A percentile compares a stretch with the other conserved stretches of the same genome.
Evolutionary conservation across 2,888 invertebrate genomes (phyloP).

Genomic region (Brachyopa scutellaris): DNA sequence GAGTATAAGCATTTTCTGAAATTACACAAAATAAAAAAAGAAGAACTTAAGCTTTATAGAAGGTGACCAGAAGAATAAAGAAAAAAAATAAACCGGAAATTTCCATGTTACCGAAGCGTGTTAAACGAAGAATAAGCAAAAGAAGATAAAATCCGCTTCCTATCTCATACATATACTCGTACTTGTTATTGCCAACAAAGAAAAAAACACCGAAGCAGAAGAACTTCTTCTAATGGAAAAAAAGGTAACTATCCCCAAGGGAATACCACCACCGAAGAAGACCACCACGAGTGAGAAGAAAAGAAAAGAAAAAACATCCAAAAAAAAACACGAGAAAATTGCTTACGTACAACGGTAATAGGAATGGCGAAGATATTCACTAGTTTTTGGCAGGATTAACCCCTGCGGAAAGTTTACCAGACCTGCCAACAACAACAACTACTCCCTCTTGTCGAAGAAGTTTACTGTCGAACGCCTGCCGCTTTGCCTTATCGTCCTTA

Average conservation of each 20-base stretch:
- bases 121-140: slow-evolving; percentile 14
- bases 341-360: slow-evolving; percentile 57
- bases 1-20: slow-evolving; percentile 81
- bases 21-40: slow-evolving; percentile 58
- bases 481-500: slow-evolving; percentile 34
- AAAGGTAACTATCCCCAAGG: slow-evolving; percentile 65
- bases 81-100: slow-evolving; percentile 16
- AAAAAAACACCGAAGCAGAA: slow-evolving; percentile 24
- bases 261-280: slow-evolving; percentile 23
- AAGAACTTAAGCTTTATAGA: not conserved
- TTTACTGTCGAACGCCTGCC: slow-evolving; percentile 7
- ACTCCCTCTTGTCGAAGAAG: not conserved
- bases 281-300: slow-evolving; percentile 15
- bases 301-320: not conserved
- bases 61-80: not conserved
- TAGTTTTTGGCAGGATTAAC: slow-evolving; percentile 53
- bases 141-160: slow-evolving; percentile 37
- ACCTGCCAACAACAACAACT: not conserved
- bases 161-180: slow-evolving; percentile 25
- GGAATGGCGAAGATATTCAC: slow-evolving; percentile 56
- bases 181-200: slow-evolving; percentile 41
- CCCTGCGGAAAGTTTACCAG: slow-evolving; percentile 52
- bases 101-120: slow-evolving; percentile 29
- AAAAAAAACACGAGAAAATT: slow-evolving; percentile 65
- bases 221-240: slow-evolving; percentile 55